Percentiles rank a stretch among this genome's conserved stretches.
phyloP scores from a whole-genome alignment of 2,797 vertebrate genomes.

The Rhodeus uyekii region DNA sequence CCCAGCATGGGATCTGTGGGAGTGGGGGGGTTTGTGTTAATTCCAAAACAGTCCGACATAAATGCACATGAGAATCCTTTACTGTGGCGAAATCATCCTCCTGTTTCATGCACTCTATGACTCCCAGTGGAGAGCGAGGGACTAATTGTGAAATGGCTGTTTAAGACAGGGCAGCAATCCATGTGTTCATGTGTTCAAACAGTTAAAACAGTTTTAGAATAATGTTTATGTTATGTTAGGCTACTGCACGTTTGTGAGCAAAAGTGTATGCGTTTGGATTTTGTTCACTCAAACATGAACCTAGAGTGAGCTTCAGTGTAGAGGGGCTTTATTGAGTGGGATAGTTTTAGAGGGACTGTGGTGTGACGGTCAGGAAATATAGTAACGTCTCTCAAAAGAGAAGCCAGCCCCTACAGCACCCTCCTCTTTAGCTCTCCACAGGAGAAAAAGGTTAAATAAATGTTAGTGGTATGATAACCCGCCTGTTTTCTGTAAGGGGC shows the following conservation, averaged over 20 bases:
- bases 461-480: conserved; percentile 99
- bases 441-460: conserved; percentile 98
- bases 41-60: conserved; percentile 17
- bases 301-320: not conserved
- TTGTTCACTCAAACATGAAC: not conserved
- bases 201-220: not conserved
- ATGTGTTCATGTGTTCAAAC: not conserved
- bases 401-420: conserved; percentile 63
- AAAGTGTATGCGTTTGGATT: conserved; percentile 1
- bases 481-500: conserved; percentile 87
- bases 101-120: conserved; percentile 11
- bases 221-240: not conserved
- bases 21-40: conserved; percentile 80
- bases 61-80: conserved; percentile 32
- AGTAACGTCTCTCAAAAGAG: conserved; percentile 77
- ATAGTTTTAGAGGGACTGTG: conserved; percentile 59
- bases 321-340: conserved; percentile 47
- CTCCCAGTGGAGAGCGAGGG: conserved; percentile 12
- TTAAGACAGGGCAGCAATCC: not conserved
- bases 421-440: conserved; percentile 74
- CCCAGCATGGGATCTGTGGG: conserved; percentile 84
- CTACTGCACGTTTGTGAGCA: not conserved
- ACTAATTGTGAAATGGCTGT: conserved; percentile 43
- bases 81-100: conserved; percentile 36
- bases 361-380: conserved; percentile 78